Base-by-base conservation (phyloP, 2,888 invertebrate species). In the Melikaiella ostensackeni region DNA sequence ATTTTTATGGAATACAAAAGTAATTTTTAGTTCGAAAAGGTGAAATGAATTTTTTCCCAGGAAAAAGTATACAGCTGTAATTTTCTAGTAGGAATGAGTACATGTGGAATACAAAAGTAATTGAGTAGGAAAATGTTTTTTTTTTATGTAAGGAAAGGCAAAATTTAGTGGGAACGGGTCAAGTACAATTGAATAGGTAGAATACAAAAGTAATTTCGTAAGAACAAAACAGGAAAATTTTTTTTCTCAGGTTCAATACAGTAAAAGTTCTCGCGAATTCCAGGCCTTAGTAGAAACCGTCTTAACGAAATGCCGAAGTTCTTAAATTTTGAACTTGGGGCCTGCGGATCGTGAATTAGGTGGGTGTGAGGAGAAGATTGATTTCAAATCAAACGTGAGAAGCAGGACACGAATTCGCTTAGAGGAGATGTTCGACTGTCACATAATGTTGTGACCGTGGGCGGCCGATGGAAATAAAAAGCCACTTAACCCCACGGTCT, bases 401-500 rank as follows among this genome's bases (percentile, higher is more conserved):
- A 16, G 50, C 73, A 13, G 24, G 42, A 50, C 9, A 30, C 55
- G 42, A n/a, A 55, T 73, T 73, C 27, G 27, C 30, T 46, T 73
- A 55, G 78, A 81, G 76, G 75, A 79, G 77, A 80, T 81, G 81
- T 83, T 84, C 82, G 82, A 82, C 79, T 84, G 84, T 84, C 88
- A 85, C 86, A 87, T 87, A 87, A 88, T 86, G 83, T 82, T 86
- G 79, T 83, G 81, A 79, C 82, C 84, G 85, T 84, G 85, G 84
- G 84, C 83, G 84, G 84, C 81, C 84, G 83, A 84, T 84, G 84
- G 78, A 86, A 86, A 88, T 85, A 87, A 88, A 88, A 88, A 87
- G 87, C 85, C 88, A 88, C 89, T 89, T 86, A 88, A 86, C 85
- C 86, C 83, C 82, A 79, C 81, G 82, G 82, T 80, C 85, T 79